These are phyloP conservation scores for Streblospio benedicti DNA, from an alignment of 1,140 invertebrate genomes.

Conservation along the genomic window DNA sequence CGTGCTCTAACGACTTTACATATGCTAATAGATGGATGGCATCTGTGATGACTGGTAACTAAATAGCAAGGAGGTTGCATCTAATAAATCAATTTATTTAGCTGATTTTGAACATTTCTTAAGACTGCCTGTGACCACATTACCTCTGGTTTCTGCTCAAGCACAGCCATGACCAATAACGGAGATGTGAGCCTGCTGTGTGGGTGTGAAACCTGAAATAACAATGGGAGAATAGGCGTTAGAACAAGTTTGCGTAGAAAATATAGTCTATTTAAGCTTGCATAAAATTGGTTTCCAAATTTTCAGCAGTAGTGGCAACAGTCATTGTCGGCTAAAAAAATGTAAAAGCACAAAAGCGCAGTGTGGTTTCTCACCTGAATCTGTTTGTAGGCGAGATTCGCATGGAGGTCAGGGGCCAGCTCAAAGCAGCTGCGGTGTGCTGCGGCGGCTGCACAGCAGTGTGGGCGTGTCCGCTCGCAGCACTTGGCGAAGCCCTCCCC, in stretches of 20 bases:
- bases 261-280: background rate
- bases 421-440: slow-evolving; percentile 69
- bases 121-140: no score
- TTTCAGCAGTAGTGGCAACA: background rate
- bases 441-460: slow-evolving; percentile 66
- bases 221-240: background rate
- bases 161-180: slow-evolving; percentile 27
- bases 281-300: background rate
- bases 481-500: slow-evolving; percentile 97
- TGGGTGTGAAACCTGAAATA: slow-evolving; percentile 4
- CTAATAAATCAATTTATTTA: no score
- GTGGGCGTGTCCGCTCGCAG: slow-evolving; percentile 80
- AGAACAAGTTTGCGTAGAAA: background rate
- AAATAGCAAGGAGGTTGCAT: no score
- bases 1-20: no score
- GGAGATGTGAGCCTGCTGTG: slow-evolving; percentile 30
- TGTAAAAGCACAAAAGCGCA: background rate
- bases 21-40: no score
- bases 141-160: slow-evolving; percentile 26
- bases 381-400: slow-evolving; percentile 62
- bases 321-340: background rate
- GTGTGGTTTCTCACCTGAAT: slow-evolving; percentile 52
- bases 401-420: slow-evolving; percentile 63
- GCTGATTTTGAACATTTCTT: no score
- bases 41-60: no score